A percentile compares a stretch with the other conserved stretches of the same genome.
Evolutionary conservation across 2,113 vertebrate genomes (phyloP).

Genomic region (Tamias sibiricus): DNA sequence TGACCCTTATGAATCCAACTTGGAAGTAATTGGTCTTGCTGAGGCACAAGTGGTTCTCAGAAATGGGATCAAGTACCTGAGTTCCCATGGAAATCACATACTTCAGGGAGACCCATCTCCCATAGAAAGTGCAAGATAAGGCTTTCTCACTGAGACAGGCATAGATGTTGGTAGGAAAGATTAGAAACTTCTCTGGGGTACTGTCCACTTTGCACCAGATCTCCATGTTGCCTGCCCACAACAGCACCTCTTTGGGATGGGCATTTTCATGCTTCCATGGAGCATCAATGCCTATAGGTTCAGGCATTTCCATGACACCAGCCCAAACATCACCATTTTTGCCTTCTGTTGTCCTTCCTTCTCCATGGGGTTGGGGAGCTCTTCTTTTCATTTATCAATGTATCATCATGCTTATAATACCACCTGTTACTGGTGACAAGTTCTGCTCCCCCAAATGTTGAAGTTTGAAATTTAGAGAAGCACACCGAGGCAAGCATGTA

Average conservation of each 20-base stretch:
- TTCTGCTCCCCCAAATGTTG: no score
- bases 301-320: neutral
- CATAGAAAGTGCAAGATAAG: neutral
- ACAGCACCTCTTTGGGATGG: neutral
- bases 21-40: neutral
- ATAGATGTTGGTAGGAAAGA: neutral
- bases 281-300: neutral
- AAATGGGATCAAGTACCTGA: conserved; percentile 5
- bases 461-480: no score
- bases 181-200: neutral
- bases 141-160: neutral
- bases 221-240: neutral
- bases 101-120: neutral
- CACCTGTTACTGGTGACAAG: no score
- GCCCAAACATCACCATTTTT: neutral
- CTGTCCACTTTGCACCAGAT: neutral
- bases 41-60: neutral
- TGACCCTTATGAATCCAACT: neutral
- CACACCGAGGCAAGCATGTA: no score
- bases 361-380: neutral
- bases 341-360: neutral
- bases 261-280: neutral
- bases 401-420: no score
- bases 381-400: neutral
- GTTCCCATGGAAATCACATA: conserved; percentile 44